A percentile compares a stretch with the other conserved stretches of the same genome.
Evolutionary conservation across 1,140 invertebrate species (phyloP).

Genomic region (Pissodes strobi): DNA sequence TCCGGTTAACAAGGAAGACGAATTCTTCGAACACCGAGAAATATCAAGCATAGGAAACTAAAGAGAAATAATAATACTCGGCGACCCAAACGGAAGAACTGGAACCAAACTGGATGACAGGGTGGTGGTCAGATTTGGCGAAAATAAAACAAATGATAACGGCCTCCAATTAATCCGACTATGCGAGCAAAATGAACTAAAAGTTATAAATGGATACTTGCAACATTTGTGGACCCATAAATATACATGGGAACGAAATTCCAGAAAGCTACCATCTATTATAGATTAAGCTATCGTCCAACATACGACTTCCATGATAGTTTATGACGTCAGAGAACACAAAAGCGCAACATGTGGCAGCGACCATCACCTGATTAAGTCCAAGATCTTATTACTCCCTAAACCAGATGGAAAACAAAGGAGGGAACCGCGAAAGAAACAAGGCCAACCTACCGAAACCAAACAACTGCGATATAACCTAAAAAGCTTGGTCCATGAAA

Average conservation of each 20-base stretch:
- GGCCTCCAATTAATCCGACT: not conserved
- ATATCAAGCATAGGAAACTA: not conserved
- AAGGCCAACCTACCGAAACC: no score
- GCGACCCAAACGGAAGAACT: no score
- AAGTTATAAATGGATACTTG: conserved; percentile 16
- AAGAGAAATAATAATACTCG: no score
- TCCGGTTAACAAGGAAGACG: conserved; percentile 7
- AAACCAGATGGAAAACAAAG: not conserved
- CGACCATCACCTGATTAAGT: not conserved
- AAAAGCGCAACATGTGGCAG: no score
- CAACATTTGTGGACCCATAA: conserved; percentile 1
- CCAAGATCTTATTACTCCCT: no score
- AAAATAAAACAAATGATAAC: conserved; percentile 16
- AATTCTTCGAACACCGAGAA: conserved; percentile 19
- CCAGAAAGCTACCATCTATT: conserved; percentile 2
- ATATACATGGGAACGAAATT: not conserved
- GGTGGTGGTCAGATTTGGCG: no score
- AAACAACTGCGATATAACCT: no score
- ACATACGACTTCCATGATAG: not conserved
- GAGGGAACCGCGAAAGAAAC: not conserved
- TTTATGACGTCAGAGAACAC: not conserved
- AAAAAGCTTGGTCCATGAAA: not conserved
- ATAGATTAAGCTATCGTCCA: no score
- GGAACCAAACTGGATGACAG: no score
- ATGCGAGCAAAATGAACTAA: conserved; percentile 16